These are phyloP conservation scores for Meloidogyne floridensis DNA, from an alignment of 1,140 invertebrate species.

Conservation along the genomic window DNA sequence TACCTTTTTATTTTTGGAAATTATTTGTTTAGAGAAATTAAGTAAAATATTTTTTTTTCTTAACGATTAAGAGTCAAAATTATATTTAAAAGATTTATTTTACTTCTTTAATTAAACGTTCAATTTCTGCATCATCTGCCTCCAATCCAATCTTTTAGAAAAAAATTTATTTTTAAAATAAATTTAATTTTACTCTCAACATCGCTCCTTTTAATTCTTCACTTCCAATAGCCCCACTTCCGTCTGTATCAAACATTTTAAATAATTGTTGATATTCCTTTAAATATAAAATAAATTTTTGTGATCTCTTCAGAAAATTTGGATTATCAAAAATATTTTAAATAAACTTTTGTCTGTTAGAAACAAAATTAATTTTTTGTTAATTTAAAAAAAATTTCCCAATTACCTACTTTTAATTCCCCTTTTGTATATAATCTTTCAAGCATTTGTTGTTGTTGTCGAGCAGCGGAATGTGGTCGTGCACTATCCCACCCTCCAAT, in stretches of 20 bases:
- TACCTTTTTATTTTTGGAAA: slow-evolving; percentile 41
- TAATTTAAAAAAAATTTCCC: not conserved
- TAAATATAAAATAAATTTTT: slow-evolving; percentile 7
- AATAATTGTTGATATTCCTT: slow-evolving; percentile 60
- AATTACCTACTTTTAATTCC: slow-evolving; percentile 25
- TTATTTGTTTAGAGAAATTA: too few relatives aligned
- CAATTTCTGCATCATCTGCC: slow-evolving; percentile 56
- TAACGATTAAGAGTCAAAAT: too few relatives aligned
- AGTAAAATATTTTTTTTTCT: not conserved
- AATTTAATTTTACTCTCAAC: slow-evolving; percentile 27
- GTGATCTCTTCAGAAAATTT: not conserved
- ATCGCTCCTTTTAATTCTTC: slow-evolving; percentile 64
- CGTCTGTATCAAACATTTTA: slow-evolving; percentile 65
- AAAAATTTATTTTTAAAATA: not conserved
- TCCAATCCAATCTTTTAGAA: slow-evolving; percentile 52
- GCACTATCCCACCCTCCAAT: slow-evolving; percentile 24
- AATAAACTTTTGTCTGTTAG: not conserved
- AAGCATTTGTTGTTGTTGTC: slow-evolving; percentile 30
- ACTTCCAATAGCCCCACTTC: slow-evolving; percentile 62
- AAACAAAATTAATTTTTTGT: not conserved
- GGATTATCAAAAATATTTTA: slow-evolving; percentile 1
- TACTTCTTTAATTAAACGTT: slow-evolving; percentile 61
- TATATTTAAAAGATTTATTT: not conserved
- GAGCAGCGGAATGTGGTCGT: slow-evolving; percentile 20
- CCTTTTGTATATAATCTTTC: slow-evolving; percentile 36